phyloP scores from a whole-genome alignment of 2,888 invertebrate genomes.

The Nasonovia ribisnigri region DNA sequence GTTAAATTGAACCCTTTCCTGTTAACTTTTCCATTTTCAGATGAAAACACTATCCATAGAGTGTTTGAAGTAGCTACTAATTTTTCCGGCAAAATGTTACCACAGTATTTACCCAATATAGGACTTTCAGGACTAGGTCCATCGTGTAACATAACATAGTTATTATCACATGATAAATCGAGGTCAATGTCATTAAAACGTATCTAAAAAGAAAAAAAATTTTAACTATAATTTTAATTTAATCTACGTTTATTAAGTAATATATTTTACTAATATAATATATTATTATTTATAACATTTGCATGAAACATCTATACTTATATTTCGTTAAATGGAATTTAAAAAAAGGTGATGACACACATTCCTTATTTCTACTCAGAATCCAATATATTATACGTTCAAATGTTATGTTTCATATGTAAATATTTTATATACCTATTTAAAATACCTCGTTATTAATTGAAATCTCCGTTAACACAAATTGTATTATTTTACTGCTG shows the following conservation, averaged over 20 bases:
- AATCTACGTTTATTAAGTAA: too few species aligned
- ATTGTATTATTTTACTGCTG: background rate
- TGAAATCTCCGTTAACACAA: background rate
- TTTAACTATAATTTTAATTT: background rate
- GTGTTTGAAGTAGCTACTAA: background rate
- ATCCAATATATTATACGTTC: background rate
- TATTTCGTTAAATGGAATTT: too few species aligned
- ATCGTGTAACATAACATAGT: conserved; percentile 70
- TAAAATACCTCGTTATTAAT: background rate
- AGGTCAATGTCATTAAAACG: conserved; percentile 54
- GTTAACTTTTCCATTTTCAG: background rate
- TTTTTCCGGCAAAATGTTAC: conserved; percentile 69
- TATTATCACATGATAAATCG: conserved; percentile 34
- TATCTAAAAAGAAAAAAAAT: conserved; percentile 47
- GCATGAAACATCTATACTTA: too few species aligned
- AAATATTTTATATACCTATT: background rate
- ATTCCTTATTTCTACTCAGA: too few species aligned
- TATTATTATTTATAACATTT: too few species aligned
- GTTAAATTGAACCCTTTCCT: conserved; percentile 55
- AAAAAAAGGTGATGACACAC: too few species aligned
- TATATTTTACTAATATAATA: too few species aligned
- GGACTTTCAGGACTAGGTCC: conserved; percentile 76
- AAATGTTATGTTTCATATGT: background rate
- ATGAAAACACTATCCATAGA: conserved; percentile 29
- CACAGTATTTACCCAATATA: conserved; percentile 84